Base-by-base conservation (phyloP, 2,797 vertebrate genomes). In the Poecilia wingei region DNA sequence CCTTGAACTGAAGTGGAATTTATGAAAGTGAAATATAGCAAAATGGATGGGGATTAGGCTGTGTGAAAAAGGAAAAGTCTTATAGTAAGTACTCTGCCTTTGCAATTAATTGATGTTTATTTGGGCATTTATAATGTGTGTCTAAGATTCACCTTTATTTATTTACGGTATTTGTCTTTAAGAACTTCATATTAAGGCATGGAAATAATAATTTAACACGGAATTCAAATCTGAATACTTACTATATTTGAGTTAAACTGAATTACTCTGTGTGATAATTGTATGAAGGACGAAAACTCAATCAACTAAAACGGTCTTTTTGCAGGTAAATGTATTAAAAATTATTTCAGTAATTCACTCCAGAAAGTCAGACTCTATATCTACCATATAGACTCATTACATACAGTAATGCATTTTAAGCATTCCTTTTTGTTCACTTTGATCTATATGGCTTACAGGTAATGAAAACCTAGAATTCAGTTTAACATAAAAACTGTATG, bases 21-120 rank as follows among this genome's bases (percentile, higher is more conserved):
- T 76, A 41, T 68, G 68, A 31, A 31, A 31, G 72, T 75, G 87
- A 88, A 87, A 61, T 74, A 70, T 72, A 55, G 74, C 47, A 57
- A 68, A n/a, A 74, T 47, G 57, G 12, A 39, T 14, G 25, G 71
- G 14, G n/a, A 75, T 61, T 64, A 66, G n/a, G 45, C 20, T 18
- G 61, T 51, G 53, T 49, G 66, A 64, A 74, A 39, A 71, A 72
- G 12, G 16, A 18, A 59, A 33, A 55, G 22, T 61, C 33, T 5
- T 2, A 41, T 47, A 55, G 3, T 66, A 51, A 46, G 72, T 72
- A 46, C 16, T 71, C 18, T 39, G 20, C 18, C 6, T 18, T 64
- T 9, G 16, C 16, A 3, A 25, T 2, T 57, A 43, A 59, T 33
- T 4, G 0, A 22, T 4, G 1, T 64, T 78, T 20, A 61, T 76